These are phyloP conservation scores for Limonius californicus DNA, from an alignment of 1,140 invertebrate genomes.

Conservation along the genomic window DNA sequence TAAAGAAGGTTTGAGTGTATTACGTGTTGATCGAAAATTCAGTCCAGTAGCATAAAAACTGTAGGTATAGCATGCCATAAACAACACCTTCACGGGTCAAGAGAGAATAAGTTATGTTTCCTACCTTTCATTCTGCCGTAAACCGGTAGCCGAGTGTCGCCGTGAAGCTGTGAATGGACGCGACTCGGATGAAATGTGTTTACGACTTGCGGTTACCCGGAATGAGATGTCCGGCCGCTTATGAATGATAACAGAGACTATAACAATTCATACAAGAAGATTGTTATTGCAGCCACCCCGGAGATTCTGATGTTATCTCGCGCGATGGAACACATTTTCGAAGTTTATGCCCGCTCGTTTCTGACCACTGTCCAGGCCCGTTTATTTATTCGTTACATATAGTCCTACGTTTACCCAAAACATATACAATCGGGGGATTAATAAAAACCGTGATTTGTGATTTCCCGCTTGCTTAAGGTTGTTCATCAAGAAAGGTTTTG, in stretches of 20 bases:
- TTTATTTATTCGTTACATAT: neutral
- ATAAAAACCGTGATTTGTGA: neutral
- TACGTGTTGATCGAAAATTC: neutral
- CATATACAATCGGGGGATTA: neutral
- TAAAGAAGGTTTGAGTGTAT: neutral
- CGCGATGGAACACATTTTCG: constrained; percentile 18
- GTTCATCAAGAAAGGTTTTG: too few species aligned
- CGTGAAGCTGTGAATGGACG: constrained; percentile 28
- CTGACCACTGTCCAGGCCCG: constrained; percentile 10
- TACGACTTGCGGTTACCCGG: constrained; percentile 26
- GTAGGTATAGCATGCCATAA: constrained; percentile 11
- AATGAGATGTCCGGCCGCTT: constrained; percentile 25
- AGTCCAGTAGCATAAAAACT: neutral
- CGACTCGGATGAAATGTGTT: constrained; percentile 28
- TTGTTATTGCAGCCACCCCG: constrained; percentile 15
- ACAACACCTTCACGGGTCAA: constrained; percentile 8
- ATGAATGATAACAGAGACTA: constrained; percentile 26
- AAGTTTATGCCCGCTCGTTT: constrained; percentile 18
- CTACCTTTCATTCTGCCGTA: constrained; percentile 13
- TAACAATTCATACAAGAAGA: constrained; percentile 28
- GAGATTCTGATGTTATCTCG: constrained; percentile 20
- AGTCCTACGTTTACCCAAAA: neutral
- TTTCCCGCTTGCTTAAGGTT: constrained; percentile 1
- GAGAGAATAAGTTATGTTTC: constrained; percentile 3
- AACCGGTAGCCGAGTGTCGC: constrained; percentile 18